Evolutionary conservation across 1,140 invertebrate genomes (phyloP), one percentile per base, ranked within the genome.

Genomic region (Drosophila murphyi): DNA sequence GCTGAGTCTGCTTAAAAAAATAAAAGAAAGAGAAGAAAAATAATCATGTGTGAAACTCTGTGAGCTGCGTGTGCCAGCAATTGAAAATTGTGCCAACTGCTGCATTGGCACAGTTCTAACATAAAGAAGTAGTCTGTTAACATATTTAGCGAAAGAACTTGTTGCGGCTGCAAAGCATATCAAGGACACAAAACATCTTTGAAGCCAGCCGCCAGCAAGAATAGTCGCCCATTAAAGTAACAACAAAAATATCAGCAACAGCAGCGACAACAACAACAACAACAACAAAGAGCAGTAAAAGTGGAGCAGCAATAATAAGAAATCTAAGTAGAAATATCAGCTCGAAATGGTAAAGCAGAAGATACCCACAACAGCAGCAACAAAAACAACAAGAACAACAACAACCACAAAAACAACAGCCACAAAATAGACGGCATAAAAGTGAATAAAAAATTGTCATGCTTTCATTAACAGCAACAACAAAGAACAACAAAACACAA

Each of bases 381-480:
- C 37, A 41, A 34, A 34, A 54, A 62, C 35, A 50, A 62, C 2
- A 57, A 45, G 6, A 70, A 43, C 52, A 64, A 43, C 29, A 65
- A 57, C 6, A 50, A 45, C 10, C 12, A 12, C 12, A 12, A 12
- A 12, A 20, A 4, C 31, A 43, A 28, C 28, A 28, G 29, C 43
- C 68, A 43, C 34, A 64, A 54, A 64, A 64, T 39, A 64, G 56
- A 59, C 69, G 43, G 69, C 68, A 86, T 75, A 81, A 85, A 83
- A 85, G 78, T 82, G 80, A 89, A 83, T 82, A 85, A 80, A 55
- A 80, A 79, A 87, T 64, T 87, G 83, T 88, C 83, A 87, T 87
- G 85, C 85, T 89, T 89, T 81, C 85, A 85, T 85, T 89, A 63
- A 61, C 83, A 86, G 50, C 82, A 63, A 72, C 68, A 78, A 61